Evolutionary conservation across 2,888 invertebrate species (phyloP), one percentile per base, ranked within the genome.

Genomic region (Zeuzera pyrina): DNA sequence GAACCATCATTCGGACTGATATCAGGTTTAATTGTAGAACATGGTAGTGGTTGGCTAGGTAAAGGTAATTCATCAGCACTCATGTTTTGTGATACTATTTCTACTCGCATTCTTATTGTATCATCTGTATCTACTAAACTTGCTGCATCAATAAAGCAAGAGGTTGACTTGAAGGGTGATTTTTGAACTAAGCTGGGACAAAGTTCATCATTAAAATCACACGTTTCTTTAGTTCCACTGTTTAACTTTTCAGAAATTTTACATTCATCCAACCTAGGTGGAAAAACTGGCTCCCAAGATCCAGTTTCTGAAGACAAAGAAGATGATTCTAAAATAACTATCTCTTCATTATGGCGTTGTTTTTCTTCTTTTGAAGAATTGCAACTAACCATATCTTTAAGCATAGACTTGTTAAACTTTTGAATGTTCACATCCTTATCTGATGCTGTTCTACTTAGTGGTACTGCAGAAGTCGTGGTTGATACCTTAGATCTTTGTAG

Each of bases 111-210:
- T 30, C 45, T 41, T 34, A 49, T 35, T 35, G 64, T 52, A 43
- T 89, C 87, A 35, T 85, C 86, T 55, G 92, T 92, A 59, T 92
- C 92, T 12, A 86, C 86, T 41, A 93, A 72, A 55, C 88, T 89
- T 4, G 92, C 89, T 10, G 92, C 92, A 61, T 92, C 92, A 43
- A 93, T 93, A 49, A 92, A 93, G 59, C 89, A 93, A 36, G 88
- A 58, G 2, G 64, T 57, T 12, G 65, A 56, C 50, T 70, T 74
- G 28, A 52, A 52, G 2, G 61, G 52, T 2, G 60, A 55, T 36
- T 59, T 66, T 41, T 61, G 56, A 10, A 49, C 52, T 38, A 52
- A 42, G 40, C 47, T 50, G 25, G 45, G 36, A 29, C 87, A 68
- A 57, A 85, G 45, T 47, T 84, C 45, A 53, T 68, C 57, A 48